phyloP scores from a whole-genome alignment of 2,888 invertebrate genomes.

The Plagodis dolabraria region DNA sequence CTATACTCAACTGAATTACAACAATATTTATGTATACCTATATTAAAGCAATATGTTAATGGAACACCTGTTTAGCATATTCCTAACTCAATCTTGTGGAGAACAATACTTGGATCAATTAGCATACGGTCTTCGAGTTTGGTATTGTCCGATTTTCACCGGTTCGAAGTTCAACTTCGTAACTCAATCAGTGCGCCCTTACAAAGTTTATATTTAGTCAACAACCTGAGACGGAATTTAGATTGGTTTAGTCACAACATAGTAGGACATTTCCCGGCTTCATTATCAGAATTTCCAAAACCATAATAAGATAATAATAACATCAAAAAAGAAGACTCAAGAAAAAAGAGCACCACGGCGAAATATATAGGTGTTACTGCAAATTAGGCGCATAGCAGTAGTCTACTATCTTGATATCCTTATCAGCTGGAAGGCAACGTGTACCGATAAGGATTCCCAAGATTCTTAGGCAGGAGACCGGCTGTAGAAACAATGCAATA shows the following conservation, averaged over 20 bases:
- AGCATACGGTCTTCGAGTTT: slow-evolving; percentile 14
- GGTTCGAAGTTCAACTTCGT: slow-evolving; percentile 11
- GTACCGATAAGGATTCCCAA: no score
- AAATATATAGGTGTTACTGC: no score
- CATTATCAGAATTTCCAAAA: no score
- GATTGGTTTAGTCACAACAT: slow-evolving; percentile 9
- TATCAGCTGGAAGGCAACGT: no score
- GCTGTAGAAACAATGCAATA: no score
- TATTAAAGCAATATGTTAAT: neutral
- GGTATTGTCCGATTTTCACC: slow-evolving; percentile 19
- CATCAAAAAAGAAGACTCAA: no score
- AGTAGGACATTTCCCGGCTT: neutral
- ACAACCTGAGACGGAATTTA: neutral
- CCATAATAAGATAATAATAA: no score
- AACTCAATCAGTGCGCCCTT: slow-evolving; percentile 19
- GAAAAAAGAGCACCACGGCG: no score
- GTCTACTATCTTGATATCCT: no score
- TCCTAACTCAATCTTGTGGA: slow-evolving; percentile 6
- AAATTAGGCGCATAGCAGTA: no score
- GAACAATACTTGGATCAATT: slow-evolving; percentile 22
- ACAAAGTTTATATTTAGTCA: slow-evolving; percentile 3
- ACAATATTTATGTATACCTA: neutral
- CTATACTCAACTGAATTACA: no score
- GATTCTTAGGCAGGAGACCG: no score
- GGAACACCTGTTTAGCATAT: slow-evolving; percentile 4